These are phyloP conservation scores for Etheostoma spectabile DNA, from an alignment of 2,113 vertebrate species.

Conservation along the genomic window DNA sequence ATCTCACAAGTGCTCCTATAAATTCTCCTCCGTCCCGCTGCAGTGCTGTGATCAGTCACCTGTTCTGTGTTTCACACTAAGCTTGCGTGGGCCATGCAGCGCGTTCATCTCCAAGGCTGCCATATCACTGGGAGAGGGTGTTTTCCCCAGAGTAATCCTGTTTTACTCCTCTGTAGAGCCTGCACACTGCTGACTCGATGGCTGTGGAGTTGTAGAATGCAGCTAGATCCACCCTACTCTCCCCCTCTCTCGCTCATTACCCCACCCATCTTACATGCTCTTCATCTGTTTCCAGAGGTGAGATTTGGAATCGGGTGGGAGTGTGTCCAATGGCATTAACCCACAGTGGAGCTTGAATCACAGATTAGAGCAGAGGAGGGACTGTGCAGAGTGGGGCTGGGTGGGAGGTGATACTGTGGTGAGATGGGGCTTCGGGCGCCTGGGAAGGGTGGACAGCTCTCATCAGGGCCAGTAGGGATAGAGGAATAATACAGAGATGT, in stretches of 20 bases:
- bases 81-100: conserved; percentile 61
- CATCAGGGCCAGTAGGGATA: conserved; percentile 67
- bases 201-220: conserved; percentile 45
- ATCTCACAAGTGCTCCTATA: conserved; percentile 42
- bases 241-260: conserved; percentile 49
- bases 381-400: conserved; percentile 56
- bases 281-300: conserved; percentile 76
- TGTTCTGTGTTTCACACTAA: conserved; percentile 64
- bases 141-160: conserved; percentile 74
- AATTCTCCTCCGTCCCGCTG: conserved; percentile 17
- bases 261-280: conserved; percentile 67
- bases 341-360: conserved; percentile 74
- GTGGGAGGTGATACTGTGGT: conserved; percentile 72
- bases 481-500: conserved; percentile 68
- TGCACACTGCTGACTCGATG: conserved; percentile 35
- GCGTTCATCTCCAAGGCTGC: conserved; percentile 55
- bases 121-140: conserved; percentile 62
- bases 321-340: conserved; percentile 84
- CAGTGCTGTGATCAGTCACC: conserved; percentile 67
- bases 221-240: conserved; percentile 48
- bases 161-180: conserved; percentile 69
- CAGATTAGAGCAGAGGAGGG: conserved; percentile 73
- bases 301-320: conserved; percentile 71
- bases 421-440: conserved; percentile 58
- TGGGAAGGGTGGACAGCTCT: conserved; percentile 72